Evolutionary conservation across 2,888 invertebrate genomes (phyloP).

Genomic region (Lasioglossum malachurum): DNA sequence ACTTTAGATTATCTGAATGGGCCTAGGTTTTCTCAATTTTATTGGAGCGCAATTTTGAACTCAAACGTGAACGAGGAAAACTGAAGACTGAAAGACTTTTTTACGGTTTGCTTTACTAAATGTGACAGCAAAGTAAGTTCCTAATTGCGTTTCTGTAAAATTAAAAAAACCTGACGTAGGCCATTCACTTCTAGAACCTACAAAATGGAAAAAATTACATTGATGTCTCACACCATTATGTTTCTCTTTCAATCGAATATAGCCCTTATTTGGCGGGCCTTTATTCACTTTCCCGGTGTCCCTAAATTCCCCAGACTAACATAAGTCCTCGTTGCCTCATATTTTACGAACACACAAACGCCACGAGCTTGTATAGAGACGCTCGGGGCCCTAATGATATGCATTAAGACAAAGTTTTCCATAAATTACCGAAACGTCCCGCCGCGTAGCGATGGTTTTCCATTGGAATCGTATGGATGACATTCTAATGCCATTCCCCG

Average conservation of each 20-base stretch:
- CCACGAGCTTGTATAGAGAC: background rate
- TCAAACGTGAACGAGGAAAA: no score
- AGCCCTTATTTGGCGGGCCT: background rate
- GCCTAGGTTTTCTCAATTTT: no score
- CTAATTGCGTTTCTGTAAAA: no score
- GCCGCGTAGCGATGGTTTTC: slow-evolving; percentile 13
- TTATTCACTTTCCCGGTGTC: background rate
- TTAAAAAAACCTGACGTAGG: no score
- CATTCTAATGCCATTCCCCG: slow-evolving; percentile 67
- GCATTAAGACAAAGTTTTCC: slow-evolving; percentile 27
- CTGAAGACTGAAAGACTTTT: no score
- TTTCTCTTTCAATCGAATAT: background rate
- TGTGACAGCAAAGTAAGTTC: no score
- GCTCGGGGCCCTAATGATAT: background rate
- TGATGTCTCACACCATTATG: no score
- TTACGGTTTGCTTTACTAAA: no score
- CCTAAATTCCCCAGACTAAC: background rate
- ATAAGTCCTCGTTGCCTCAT: background rate
- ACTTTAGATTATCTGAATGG: no score
- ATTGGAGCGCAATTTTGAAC: no score
- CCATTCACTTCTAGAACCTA: no score
- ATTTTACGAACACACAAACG: background rate
- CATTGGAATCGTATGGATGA: slow-evolving; percentile 61
- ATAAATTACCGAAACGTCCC: slow-evolving; percentile 28
- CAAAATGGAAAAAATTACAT: no score